Evolutionary conservation across 2,113 vertebrate species (phyloP), one percentile per base, ranked within the genome.

Genomic region (Pelusios castaneus): DNA sequence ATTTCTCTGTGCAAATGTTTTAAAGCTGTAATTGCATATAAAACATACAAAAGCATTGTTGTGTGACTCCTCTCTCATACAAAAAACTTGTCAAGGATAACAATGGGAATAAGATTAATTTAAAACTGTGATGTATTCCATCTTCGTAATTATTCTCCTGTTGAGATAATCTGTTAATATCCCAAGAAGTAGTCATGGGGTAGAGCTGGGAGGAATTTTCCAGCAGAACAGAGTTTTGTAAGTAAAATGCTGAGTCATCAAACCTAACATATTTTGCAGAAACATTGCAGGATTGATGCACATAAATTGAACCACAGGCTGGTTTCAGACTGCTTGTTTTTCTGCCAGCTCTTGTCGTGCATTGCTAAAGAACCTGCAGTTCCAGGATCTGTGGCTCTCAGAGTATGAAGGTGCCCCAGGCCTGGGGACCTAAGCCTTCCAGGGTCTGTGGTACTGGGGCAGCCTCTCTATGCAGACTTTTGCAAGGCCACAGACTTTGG

Each of bases 101-200:
- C 73, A 22, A 16, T 92, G 8, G 43, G 87, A 85, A 5, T 81
- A 10, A 88, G 1, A 10, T 73, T 80, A 82, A 56, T 63, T 85
- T 41, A 17, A 67, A 84, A 80, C 43, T 76, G 38, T 1, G 0
- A 5, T 67, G 19, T 58, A 1, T 55, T 85, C 1, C 3, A 1
- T 22, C 43, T 92, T 77, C 43, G 76, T 47, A 58, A 82, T 67
- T 84, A 22, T 86, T 85, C 83, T n/a, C 73, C 4, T 76, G 14
- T 89, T 52, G 80, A 92, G 90, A 54, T 92, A 77, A 67, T 63
- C 29, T 93, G 43, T 5, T 49, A 21, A 6, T 90, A 13, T 49
- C 41, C 41, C 51, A 56, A 91, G 84, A 94, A 94, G 80, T 29
- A 43, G 45, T 70, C n/a, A 38, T 5, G 16, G 17, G n/a, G 17